A percentile compares a stretch with the other conserved stretches of the same genome.
Conservation (phyloP, 2,797 vertebrate species). For the Catostomus latipinnis region DNA sequence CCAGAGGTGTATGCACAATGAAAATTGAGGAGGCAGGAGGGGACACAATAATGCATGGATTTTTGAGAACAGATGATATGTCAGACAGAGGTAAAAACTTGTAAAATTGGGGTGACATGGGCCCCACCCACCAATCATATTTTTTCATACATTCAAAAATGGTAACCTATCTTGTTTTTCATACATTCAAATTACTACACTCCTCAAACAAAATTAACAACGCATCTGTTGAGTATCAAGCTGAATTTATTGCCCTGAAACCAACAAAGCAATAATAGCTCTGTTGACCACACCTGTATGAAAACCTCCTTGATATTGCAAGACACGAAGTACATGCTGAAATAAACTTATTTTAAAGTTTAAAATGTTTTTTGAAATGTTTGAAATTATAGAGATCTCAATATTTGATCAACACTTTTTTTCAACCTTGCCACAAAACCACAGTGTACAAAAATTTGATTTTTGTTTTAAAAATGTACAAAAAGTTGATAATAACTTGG, state of each 20-base stretch:
- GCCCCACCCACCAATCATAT: neutral
- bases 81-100: neutral
- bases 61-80: neutral
- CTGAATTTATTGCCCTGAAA: slow-evolving; percentile 14
- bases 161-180: neutral
- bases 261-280: neutral
- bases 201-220: slow-evolving; percentile 30
- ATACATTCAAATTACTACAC: neutral
- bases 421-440: too few species aligned
- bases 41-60: neutral
- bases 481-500: too few species aligned
- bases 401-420: too few species aligned
- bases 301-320: slow-evolving; percentile 20
- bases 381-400: neutral
- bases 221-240: neutral
- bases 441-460: neutral
- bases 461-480: neutral
- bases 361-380: neutral
- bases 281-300: neutral
- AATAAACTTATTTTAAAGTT: neutral
- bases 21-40: too few species aligned
- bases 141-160: slow-evolving; percentile 13
- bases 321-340: neutral
- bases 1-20: too few species aligned
- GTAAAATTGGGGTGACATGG: neutral